A percentile compares a stretch with the other conserved stretches of the same genome.
Conservation (phyloP, 2,888 invertebrate species). For the Chloroclystis v-ata region DNA sequence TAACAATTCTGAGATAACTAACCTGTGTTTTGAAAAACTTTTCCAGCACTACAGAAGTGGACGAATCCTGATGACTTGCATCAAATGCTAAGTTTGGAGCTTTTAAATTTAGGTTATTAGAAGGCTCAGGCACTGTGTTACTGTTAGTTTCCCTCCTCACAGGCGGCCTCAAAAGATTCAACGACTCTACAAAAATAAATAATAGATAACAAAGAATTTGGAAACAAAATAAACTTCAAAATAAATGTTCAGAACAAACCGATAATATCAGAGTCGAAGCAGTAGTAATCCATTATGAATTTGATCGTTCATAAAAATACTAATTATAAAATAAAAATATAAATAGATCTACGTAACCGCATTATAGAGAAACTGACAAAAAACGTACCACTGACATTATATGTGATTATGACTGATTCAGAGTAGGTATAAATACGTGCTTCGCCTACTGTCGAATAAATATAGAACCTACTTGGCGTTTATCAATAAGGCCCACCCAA, state of each 20-base stretch:
- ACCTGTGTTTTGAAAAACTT: conserved; percentile 42
- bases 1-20: not conserved
- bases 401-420: too few species aligned
- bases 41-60: conserved; percentile 42
- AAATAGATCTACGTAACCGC: conserved; percentile 20
- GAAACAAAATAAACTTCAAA: conserved; percentile 20
- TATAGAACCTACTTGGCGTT: too few species aligned
- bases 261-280: conserved; percentile 43
- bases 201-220: conserved; percentile 26
- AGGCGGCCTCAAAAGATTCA: conserved; percentile 50
- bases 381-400: not conserved
- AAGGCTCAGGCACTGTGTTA: conserved; percentile 17
- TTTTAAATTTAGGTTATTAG: conserved; percentile 13
- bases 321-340: conserved; percentile 13
- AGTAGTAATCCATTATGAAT: conserved; percentile 46
- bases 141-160: conserved; percentile 33
- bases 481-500: too few species aligned
- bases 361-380: conserved; percentile 6
- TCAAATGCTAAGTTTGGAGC: conserved; percentile 6
- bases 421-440: too few species aligned
- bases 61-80: conserved; percentile 24
- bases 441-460: too few species aligned
- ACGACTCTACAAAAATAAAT: conserved; percentile 52
- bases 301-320: conserved; percentile 7
- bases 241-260: conserved; percentile 38